These are phyloP conservation scores for Heliconius hortense DNA, from an alignment of 2,888 invertebrate species.

Conservation along the genomic window DNA sequence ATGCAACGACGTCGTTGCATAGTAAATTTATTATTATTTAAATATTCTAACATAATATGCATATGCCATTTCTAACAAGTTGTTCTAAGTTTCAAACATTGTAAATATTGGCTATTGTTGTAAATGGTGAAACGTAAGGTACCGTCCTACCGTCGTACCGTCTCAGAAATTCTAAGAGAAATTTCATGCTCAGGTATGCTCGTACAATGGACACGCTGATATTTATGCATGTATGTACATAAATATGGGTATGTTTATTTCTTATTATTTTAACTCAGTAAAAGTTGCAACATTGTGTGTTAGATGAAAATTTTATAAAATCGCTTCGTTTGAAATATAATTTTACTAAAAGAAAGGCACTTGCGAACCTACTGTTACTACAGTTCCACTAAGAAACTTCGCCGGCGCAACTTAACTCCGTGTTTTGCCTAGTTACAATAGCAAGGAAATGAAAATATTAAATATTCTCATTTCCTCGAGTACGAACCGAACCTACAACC, in stretches of 20 bases:
- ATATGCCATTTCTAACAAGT: background rate
- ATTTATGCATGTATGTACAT: background rate
- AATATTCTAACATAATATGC: background rate
- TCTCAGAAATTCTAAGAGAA: conserved; percentile 29
- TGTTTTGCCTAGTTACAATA: no score
- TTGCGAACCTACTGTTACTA: no score
- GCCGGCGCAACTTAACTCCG: no score
- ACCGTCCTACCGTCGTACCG: conserved; percentile 31
- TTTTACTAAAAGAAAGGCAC: no score
- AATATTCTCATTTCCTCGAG: no score
- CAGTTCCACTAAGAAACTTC: no score
- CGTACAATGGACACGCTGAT: conserved; percentile 21
- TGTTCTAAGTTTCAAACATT: conserved; percentile 45
- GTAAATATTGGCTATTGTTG: conserved; percentile 67
- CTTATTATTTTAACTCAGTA: background rate
- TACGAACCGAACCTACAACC: no score
- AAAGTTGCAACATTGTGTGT: background rate
- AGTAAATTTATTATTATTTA: background rate
- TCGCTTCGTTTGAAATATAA: no score
- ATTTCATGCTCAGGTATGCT: conserved; percentile 31
- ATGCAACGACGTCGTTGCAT: no score
- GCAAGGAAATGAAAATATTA: no score
- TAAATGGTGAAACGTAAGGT: conserved; percentile 49
- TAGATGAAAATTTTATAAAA: no score
- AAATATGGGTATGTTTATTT: background rate